Base-by-base conservation (phyloP, 1,140 invertebrate genomes). In the Saccostrea echinata region DNA sequence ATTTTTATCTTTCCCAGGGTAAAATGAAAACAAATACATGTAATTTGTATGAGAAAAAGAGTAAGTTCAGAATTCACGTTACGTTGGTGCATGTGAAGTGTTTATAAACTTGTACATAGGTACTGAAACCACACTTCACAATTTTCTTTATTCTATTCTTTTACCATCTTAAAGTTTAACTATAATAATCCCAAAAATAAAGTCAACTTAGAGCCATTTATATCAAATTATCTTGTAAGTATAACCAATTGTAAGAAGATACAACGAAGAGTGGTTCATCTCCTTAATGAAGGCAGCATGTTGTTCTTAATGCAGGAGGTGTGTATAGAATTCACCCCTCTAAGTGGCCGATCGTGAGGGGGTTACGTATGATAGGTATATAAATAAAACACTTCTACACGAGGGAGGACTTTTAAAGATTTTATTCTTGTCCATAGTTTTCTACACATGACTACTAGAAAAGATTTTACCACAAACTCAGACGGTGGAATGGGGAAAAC, bases 341-440 rank as follows among this genome's bases (percentile, higher is more conserved):
- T 35, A 76, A 76, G 68, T 76, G 68, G 24, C 27, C 9, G 13
- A 33, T 76, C 68, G 27, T 76, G 68, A 76, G 12, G 16, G 27
- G 27, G 68, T 30, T 30, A 12, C 68, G 27, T 33, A 30, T 1
- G 13, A 30, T 16, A 30, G 27, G 27, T 30, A 30, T 33, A 76
- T 16, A 76, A 76, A 76, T 76, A 76, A 18, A 76, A 76, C 68
- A 6, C 68, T 2, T 64, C 21, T 24, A 76, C 68, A 76, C 11
- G 68, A 68, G 11, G 64, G 4, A 76, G 27, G 27, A 27, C 12
- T 76, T 76, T 24, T 76, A 30, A 27, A 76, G 68, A 76, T 33
- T 76, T 76, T 76, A 76, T 76, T 76, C 68, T 76, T 76, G 68
- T 64, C 57, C 57, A 64, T 64, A 64, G 43, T 76, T 76, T 76